phyloP scores from a whole-genome alignment of 1,140 invertebrate species.

The Rhyzopertha dominica region DNA sequence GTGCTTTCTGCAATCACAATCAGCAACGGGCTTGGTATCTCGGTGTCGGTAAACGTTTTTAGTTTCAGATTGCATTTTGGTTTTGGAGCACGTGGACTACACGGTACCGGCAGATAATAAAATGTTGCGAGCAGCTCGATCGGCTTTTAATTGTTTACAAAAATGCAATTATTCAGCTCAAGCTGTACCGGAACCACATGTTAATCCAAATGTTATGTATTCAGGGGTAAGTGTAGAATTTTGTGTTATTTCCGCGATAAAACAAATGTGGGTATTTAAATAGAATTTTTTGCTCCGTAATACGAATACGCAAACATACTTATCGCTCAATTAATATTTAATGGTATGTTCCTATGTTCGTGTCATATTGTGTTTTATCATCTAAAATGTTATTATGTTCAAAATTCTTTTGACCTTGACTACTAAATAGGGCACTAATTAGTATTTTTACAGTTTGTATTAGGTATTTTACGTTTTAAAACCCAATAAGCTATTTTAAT shows the following conservation, averaged over 20 bases:
- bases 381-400: slow-evolving; percentile 2
- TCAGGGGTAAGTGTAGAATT: slow-evolving; percentile 54
- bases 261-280: slow-evolving; percentile 3
- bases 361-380: slow-evolving; percentile 5
- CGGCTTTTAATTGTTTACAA: slow-evolving; percentile 37
- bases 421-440: too few species aligned
- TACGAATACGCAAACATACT: slow-evolving; percentile 6
- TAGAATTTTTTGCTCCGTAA: slow-evolving; percentile 12
- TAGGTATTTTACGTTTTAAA: too few species aligned
- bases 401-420: slow-evolving; percentile 12
- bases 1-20: too few species aligned
- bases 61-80: neutral
- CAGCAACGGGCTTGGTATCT: too few species aligned
- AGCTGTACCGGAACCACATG: slow-evolving; percentile 52
- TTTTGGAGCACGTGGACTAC: neutral
- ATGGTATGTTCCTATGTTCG: slow-evolving; percentile 10
- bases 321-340: slow-evolving; percentile 8
- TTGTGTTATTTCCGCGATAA: slow-evolving; percentile 12
- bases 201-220: slow-evolving; percentile 58
- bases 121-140: slow-evolving; percentile 47
- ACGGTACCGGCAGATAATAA: too few species aligned
- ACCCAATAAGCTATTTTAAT: too few species aligned
- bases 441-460: too few species aligned
- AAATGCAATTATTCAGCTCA: slow-evolving; percentile 49
- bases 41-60: too few species aligned